A percentile compares a stretch with the other conserved stretches of the same genome.
These are phyloP conservation scores for Remorina albescens DNA, from an alignment of 2,797 vertebrate species.

Conservation along the genomic window DNA sequence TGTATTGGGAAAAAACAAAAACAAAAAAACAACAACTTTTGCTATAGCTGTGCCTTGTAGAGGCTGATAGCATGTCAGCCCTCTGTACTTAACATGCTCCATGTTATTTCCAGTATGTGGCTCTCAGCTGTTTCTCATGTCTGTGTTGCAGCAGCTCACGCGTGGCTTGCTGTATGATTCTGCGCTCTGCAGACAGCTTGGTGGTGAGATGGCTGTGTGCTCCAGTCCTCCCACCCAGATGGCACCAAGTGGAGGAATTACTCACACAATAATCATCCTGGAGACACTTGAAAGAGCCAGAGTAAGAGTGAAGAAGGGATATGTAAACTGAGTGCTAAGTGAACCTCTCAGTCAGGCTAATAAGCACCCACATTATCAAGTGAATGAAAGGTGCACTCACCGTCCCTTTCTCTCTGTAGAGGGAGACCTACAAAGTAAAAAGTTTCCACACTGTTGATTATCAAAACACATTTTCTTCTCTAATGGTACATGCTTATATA, in stretches of 20 bases:
- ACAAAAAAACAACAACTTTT: not conserved
- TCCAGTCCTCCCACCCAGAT: slow-evolving; percentile 55
- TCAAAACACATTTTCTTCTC: slow-evolving; percentile 46
- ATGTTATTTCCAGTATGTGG: slow-evolving; percentile 17
- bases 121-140: slow-evolving; percentile 39
- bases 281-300: slow-evolving; percentile 61
- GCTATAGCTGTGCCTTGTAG: not conserved
- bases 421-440: slow-evolving; percentile 25
- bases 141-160: slow-evolving; percentile 26
- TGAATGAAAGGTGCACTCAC: slow-evolving; percentile 35
- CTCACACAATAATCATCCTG: slow-evolving; percentile 61
- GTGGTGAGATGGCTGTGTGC: slow-evolving; percentile 15
- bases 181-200: slow-evolving; percentile 19
- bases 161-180: slow-evolving; percentile 13
- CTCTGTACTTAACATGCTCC: slow-evolving; percentile 5
- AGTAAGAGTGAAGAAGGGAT: slow-evolving; percentile 16
- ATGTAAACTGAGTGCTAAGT: slow-evolving; percentile 53
- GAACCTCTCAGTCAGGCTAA: slow-evolving; percentile 63
- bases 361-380: slow-evolving; percentile 50
- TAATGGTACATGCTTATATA: slow-evolving; percentile 26
- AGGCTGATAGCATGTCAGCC: slow-evolving; percentile 7
- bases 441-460: slow-evolving; percentile 52
- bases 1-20: too few species aligned
- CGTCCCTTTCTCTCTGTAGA: slow-evolving; percentile 20
- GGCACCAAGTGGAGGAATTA: slow-evolving; percentile 57